These are phyloP conservation scores for Trissolcus brochymenae DNA, from an alignment of 2,888 invertebrate species.

Conservation along the genomic window DNA sequence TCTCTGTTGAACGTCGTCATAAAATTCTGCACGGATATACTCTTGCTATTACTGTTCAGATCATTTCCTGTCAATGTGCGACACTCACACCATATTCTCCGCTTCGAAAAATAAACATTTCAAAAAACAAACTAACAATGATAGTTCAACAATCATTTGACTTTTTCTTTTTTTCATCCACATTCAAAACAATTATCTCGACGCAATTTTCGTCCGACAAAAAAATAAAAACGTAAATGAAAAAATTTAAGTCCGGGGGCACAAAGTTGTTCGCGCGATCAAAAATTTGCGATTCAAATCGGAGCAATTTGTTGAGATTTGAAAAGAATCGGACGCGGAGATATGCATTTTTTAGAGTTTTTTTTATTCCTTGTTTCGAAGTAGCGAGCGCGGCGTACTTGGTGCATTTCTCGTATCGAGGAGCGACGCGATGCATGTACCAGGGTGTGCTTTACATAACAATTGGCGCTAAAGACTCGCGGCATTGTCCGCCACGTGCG, in stretches of 20 bases:
- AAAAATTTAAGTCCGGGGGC: neutral
- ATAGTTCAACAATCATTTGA: neutral
- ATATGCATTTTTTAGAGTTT: constrained; percentile 3
- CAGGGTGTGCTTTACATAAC: constrained; percentile 76
- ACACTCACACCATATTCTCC: constrained; percentile 46
- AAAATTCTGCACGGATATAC: constrained; percentile 44
- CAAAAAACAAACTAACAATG: neutral
- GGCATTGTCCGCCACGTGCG: constrained; percentile 76
- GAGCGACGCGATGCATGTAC: constrained; percentile 67
- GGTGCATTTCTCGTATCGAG: constrained; percentile 63
- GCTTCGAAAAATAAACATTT: constrained; percentile 32
- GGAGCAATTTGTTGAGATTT: constrained; percentile 24
- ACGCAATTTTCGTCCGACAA: neutral
- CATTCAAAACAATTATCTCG: neutral
- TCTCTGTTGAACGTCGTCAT: constrained; percentile 42
- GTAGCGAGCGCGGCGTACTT: constrained; percentile 59
- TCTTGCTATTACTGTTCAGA: constrained; percentile 35
- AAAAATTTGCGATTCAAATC: constrained; percentile 41
- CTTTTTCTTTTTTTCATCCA: neutral
- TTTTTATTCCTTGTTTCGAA: constrained; percentile 40
- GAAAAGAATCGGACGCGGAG: constrained; percentile 32
- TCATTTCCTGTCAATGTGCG: constrained; percentile 54
- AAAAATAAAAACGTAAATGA: neutral
- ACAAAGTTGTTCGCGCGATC: no score
- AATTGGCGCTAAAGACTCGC: constrained; percentile 76